Conservation (phyloP, 2,888 invertebrate genomes). For the Seira sanloemensis region DNA sequence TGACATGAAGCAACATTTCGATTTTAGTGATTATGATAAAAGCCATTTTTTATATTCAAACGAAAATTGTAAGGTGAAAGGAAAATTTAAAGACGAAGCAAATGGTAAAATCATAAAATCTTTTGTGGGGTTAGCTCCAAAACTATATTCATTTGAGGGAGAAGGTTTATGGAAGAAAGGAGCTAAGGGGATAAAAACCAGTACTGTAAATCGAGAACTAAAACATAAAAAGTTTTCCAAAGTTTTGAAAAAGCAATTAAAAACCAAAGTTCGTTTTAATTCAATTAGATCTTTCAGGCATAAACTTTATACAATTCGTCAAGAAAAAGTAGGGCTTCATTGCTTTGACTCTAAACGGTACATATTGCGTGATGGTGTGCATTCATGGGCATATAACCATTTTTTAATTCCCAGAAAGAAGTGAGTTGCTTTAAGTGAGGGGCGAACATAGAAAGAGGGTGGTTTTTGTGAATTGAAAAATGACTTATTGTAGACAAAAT, state of each 20-base stretch:
- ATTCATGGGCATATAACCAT: slow-evolving; percentile 51
- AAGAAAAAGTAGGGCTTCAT: slow-evolving; percentile 38
- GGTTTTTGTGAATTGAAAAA: too few relatives aligned
- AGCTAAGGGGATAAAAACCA: slow-evolving; percentile 56
- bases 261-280: slow-evolving; percentile 3
- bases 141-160: slow-evolving; percentile 45
- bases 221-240: slow-evolving; percentile 21
- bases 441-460: too few relatives aligned
- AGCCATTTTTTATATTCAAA: slow-evolving; percentile 30
- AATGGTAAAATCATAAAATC: slow-evolving; percentile 57
- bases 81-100: slow-evolving; percentile 73
- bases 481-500: neutral
- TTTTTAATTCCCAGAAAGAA: neutral
- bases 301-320: slow-evolving; percentile 26
- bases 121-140: slow-evolving; percentile 70
- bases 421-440: too few relatives aligned
- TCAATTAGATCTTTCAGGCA: slow-evolving; percentile 46
- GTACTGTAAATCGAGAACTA: slow-evolving; percentile 16
- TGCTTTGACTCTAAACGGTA: slow-evolving; percentile 57
- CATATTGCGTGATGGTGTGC: slow-evolving; percentile 44
- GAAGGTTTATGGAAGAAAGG: slow-evolving; percentile 39
- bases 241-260: slow-evolving; percentile 27
- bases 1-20: slow-evolving; percentile 34
- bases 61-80: slow-evolving; percentile 68
- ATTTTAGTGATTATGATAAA: slow-evolving; percentile 54